Percentiles rank a stretch among this genome's conserved stretches.
Conservation (phyloP, 2,888 invertebrate species). For the Bimastos eiseni region DNA sequence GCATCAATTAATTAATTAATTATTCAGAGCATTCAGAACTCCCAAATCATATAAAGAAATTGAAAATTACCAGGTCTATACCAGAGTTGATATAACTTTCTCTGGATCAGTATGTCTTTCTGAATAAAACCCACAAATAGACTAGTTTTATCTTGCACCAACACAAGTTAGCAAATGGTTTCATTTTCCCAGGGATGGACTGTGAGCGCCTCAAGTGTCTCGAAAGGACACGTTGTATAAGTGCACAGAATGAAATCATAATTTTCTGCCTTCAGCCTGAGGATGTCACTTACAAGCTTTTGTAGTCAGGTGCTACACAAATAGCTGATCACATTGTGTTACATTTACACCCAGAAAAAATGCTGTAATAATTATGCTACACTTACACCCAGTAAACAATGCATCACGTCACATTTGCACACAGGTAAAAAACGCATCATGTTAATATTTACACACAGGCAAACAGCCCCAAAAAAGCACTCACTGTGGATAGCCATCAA, state of each 20-base stretch:
- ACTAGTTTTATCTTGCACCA: no score
- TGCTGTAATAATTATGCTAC: background rate
- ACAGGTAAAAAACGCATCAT: background rate
- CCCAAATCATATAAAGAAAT: background rate
- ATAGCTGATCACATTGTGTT: background rate
- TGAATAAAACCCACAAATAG: no score
- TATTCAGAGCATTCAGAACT: background rate
- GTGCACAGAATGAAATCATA: background rate
- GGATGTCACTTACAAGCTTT: background rate
- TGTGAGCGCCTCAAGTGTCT: no score
- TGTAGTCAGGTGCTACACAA: background rate
- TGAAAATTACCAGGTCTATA: background rate
- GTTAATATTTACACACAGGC: background rate
- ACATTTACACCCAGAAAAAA: no score
- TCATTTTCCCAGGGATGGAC: no score
- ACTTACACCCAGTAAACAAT: background rate
- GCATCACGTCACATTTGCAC: background rate
- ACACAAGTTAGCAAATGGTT: no score
- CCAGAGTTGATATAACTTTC: background rate
- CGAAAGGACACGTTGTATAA: no score
- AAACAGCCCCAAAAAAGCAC: background rate
- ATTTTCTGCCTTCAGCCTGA: background rate
- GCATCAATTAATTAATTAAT: no score
- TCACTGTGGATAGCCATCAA: conserved; percentile 40
- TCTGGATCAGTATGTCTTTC: no score